phyloP scores from a whole-genome alignment of 2,888 invertebrate genomes.

The Drosophila anomelani region DNA sequence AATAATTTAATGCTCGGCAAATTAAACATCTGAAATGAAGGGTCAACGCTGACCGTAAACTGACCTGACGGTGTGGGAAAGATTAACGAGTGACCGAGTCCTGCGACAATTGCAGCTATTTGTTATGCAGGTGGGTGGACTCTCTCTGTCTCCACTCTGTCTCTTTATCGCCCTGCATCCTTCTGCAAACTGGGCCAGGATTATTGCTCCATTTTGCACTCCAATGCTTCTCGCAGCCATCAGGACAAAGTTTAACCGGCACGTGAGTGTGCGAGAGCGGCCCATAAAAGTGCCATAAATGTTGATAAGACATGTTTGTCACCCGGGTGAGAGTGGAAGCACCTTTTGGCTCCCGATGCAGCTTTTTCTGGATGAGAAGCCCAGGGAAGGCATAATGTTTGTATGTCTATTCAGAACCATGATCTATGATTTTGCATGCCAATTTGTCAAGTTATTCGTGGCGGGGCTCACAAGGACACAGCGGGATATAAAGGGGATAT shows the following conservation, averaged over 20 bases:
- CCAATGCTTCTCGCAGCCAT: slow-evolving; percentile 51
- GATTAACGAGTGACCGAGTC: slow-evolving; percentile 15
- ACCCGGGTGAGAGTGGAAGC: slow-evolving; percentile 15
- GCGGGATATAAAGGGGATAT: slow-evolving; percentile 3
- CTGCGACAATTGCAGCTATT: slow-evolving; percentile 21
- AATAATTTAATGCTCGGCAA: slow-evolving; percentile 63
- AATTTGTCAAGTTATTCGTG: slow-evolving; percentile 42
- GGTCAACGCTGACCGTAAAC: slow-evolving; percentile 1
- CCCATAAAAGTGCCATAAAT: slow-evolving; percentile 71
- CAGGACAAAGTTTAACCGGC: slow-evolving; percentile 51
- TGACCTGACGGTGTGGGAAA: slow-evolving; percentile 1
- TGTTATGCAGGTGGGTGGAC: slow-evolving; percentile 16
- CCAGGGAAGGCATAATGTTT: slow-evolving; percentile 37
- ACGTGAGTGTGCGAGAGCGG: slow-evolving; percentile 24
- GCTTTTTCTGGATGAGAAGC: slow-evolving; percentile 12
- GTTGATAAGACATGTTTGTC: slow-evolving; percentile 76
- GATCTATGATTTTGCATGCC: slow-evolving; percentile 38
- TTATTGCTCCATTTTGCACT: slow-evolving; percentile 74
- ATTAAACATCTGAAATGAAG: slow-evolving; percentile 48
- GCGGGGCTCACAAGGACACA: background rate
- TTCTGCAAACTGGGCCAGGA: slow-evolving; percentile 57
- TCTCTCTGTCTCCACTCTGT: background rate
- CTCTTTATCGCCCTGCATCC: background rate
- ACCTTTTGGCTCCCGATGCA: slow-evolving; percentile 24
- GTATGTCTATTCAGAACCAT: slow-evolving; percentile 5